A percentile compares a stretch with the other conserved stretches of the same genome.
These are phyloP conservation scores for Phlogophora meticulosa DNA, from an alignment of 2,888 invertebrate species.

Conservation along the genomic window DNA sequence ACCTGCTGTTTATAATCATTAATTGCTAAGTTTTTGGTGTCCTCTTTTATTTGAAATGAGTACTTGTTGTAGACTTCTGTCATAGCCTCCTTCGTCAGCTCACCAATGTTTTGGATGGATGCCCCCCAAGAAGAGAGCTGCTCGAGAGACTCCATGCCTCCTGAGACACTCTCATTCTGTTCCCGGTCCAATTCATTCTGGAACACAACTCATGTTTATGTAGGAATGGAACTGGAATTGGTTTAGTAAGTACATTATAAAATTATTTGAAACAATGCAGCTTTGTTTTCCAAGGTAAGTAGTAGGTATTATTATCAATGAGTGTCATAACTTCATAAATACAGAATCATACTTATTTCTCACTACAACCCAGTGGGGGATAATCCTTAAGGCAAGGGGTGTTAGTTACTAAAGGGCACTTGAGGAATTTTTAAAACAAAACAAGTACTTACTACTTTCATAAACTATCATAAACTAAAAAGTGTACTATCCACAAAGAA, in stretches of 20 bases:
- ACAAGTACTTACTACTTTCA: too few relatives aligned
- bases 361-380: not conserved
- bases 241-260: not conserved
- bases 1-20: slow-evolving; percentile 82
- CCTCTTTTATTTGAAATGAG: slow-evolving; percentile 83
- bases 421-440: too few relatives aligned
- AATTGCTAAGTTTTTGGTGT: slow-evolving; percentile 82
- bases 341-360: not conserved
- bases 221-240: too few relatives aligned
- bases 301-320: not conserved
- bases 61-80: slow-evolving; percentile 86
- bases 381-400: too few relatives aligned
- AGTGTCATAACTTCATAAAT: not conserved
- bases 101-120: slow-evolving; percentile 74
- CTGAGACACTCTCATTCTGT: slow-evolving; percentile 75
- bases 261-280: slow-evolving; percentile 1
- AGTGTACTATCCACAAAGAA: too few relatives aligned
- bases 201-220: slow-evolving; percentile 26
- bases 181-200: slow-evolving; percentile 78
- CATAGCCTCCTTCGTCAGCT: slow-evolving; percentile 84
- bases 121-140: slow-evolving; percentile 76
- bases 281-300: not conserved
- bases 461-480: too few relatives aligned
- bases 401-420: too few relatives aligned
- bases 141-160: slow-evolving; percentile 84